Evolutionary conservation across 2,888 invertebrate species (phyloP).

Genomic region (Trachelus stipa): DNA sequence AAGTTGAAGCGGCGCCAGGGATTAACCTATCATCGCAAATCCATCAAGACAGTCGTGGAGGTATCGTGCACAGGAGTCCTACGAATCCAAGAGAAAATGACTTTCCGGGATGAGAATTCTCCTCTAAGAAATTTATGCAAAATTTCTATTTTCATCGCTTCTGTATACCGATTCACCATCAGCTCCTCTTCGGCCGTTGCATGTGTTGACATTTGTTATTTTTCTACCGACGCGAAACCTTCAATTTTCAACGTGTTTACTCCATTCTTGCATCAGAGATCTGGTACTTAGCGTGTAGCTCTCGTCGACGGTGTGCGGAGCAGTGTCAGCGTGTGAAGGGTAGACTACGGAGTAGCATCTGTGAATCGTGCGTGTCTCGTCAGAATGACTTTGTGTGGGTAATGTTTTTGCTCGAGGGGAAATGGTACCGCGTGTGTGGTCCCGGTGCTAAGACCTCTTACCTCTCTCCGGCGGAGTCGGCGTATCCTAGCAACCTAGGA

Average conservation of each 20-base stretch:
- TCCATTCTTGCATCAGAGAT: not conserved
- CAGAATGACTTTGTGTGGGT: slow-evolving; percentile 44
- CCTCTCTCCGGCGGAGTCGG: slow-evolving; percentile 31
- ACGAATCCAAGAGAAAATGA: not conserved
- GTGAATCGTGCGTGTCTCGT: slow-evolving; percentile 4
- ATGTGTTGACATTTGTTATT: not conserved
- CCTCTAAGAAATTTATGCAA: not conserved
- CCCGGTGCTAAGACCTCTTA: slow-evolving; percentile 42
- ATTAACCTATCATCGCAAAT: not conserved
- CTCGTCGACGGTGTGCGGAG: not conserved
- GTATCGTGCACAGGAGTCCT: not conserved
- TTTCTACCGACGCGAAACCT: not conserved
- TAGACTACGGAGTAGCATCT: not conserved
- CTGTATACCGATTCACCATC: not conserved
- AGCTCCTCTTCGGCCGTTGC: not conserved
- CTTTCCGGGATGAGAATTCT: not conserved
- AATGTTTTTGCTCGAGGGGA: slow-evolving; percentile 64
- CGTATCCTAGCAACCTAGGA: slow-evolving; percentile 63
- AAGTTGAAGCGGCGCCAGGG: not conserved
- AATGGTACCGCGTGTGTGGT: slow-evolving; percentile 65
- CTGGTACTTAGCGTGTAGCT: not conserved
- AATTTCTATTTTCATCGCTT: not conserved
- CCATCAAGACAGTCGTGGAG: not conserved
- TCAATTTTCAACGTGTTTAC: not conserved
- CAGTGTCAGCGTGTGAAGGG: slow-evolving; percentile 1